These are phyloP conservation scores for Amphibalanus amphitrite DNA, from an alignment of 1,140 invertebrate species.

Conservation along the genomic window DNA sequence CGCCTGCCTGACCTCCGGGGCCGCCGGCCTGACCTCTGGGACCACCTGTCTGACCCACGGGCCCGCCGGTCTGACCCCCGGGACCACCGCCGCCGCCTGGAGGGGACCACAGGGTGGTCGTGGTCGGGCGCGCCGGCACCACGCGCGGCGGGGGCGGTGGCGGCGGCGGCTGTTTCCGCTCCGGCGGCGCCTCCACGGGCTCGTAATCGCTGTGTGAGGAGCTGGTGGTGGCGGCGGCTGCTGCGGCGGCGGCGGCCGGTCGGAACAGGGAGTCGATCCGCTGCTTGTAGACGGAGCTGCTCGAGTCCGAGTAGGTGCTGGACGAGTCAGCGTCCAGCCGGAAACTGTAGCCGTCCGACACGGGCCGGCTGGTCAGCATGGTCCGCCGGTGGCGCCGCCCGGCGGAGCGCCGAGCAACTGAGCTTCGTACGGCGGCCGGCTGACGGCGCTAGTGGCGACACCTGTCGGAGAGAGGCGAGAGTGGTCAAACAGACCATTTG, in stretches of 20 bases:
- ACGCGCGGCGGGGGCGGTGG: too few relatives aligned
- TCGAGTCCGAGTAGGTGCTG: constrained; percentile 13
- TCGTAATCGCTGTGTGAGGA: background rate
- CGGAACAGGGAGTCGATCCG: constrained; percentile 65
- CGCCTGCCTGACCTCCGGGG: background rate
- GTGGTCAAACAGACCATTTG: too few relatives aligned
- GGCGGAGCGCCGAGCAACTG: too few relatives aligned
- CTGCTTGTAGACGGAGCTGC: constrained; percentile 47
- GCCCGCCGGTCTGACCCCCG: too few relatives aligned
- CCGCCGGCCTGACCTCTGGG: too few relatives aligned
- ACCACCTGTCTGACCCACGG: too few relatives aligned
- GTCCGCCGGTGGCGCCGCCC: background rate
- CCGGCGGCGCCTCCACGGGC: background rate
- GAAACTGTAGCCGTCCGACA: constrained; percentile 16
- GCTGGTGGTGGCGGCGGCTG: too few relatives aligned
- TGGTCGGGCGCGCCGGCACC: background rate
- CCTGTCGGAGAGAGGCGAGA: too few relatives aligned
- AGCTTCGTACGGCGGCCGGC: too few relatives aligned
- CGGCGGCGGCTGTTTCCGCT: background rate
- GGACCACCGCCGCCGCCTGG: constrained; percentile 4
- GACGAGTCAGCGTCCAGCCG: constrained; percentile 14
- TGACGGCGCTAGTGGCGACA: too few relatives aligned
- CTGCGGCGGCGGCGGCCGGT: too few relatives aligned
- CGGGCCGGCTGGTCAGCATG: background rate
- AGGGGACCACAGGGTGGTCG: background rate